Base-by-base conservation (phyloP, 1,140 invertebrate genomes). In the Drosophila repleta region DNA sequence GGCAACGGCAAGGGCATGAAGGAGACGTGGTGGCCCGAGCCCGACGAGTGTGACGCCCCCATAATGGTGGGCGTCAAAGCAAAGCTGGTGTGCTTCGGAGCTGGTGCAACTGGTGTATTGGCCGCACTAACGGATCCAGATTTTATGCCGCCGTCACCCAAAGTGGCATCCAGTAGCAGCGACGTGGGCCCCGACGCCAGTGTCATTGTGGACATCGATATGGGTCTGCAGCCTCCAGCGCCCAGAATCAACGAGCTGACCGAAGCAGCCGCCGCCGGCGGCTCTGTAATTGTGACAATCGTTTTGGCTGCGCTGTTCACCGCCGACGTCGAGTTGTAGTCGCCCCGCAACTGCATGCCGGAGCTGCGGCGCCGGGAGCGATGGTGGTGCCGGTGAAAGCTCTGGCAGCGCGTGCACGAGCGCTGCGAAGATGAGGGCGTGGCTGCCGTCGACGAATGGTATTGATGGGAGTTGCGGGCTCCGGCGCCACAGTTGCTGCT, bases 301-400 rank as follows among this genome's bases (percentile, higher is more conserved):
- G 85, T 88, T 43, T 88, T 88, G 20, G 79, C 84, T n/a, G 83
- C 83, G 57, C 72, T 74, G 15, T 83, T 88, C 6, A 88, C 79
- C 51, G 83, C 83, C 69, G 83, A 88, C n/a, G 84, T 88, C 37
- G 83, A 88, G 49, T 29, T 79, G 69, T 73, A 89, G 61, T 89
- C 85, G 0, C 76, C 80, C 0, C 83, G 41, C 48, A 78, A 52
- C n/a, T 89, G 77, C 80, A 84, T 76, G 17, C 85, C 83, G 3
- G 77, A 89, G 64, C 83, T 89, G 63, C 90, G 84, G 46, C 90
- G 90, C 15, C 87, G 41, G 32, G 84, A 66, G 3, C 90, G 87
- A 68, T 91, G 90, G 39, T 91, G 87, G 61, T 91, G 90, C 17
- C 90, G 74, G 60, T 91, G 90, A 35, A 91, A 91, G 67, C 90